Base-by-base conservation (phyloP, 2,113 vertebrate species). In the Lepisosteus oculatus region DNA sequence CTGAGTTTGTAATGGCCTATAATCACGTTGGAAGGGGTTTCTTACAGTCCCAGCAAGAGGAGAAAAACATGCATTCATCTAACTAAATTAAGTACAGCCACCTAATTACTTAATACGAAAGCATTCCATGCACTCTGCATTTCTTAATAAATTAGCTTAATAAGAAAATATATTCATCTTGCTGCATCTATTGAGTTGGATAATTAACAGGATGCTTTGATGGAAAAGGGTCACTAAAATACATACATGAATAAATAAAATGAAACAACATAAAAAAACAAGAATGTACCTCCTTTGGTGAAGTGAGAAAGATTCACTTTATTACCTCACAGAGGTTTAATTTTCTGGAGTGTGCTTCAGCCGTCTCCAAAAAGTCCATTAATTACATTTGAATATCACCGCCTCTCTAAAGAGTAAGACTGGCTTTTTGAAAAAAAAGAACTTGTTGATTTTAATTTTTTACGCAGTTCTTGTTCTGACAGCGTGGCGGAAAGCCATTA, bases 341-440 rank as follows among this genome's bases (percentile, higher is more conserved):
- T 91, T 89, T 92, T 84, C 86, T 83, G 86, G 86, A 90, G 78
- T 88, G 84, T 92, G 90, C 89, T 91, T 89, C 88, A 86, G 79
- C 90, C 90, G 90, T 91, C 89, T 91, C 86, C 87, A 80, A 84
- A 84, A 91, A 86, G 84, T 86, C 88, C 80, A 89, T 90, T 90
- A 93, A 93, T 91, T 93, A 88, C 87, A 91, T 91, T 88, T 86
- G 86, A 91, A 81, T 91, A 91, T 89, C 82, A 85, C 86, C 45
- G 55, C 61, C 43, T 70, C 57, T 6, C 14, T n/a, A 59, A 59
- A 59, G 14, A n/a, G 57, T 13, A 13, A 29, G 29, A 29, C 29
- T 29, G 29, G 29, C 29, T 29, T 29, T 29, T 29, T 29, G 29
- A 29, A 29, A 29, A 29, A 29, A 29, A 29, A 29, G 29, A 29